These are phyloP conservation scores for Oostethus manadensis DNA, from an alignment of 2,113 vertebrate genomes.

Conservation along the genomic window DNA sequence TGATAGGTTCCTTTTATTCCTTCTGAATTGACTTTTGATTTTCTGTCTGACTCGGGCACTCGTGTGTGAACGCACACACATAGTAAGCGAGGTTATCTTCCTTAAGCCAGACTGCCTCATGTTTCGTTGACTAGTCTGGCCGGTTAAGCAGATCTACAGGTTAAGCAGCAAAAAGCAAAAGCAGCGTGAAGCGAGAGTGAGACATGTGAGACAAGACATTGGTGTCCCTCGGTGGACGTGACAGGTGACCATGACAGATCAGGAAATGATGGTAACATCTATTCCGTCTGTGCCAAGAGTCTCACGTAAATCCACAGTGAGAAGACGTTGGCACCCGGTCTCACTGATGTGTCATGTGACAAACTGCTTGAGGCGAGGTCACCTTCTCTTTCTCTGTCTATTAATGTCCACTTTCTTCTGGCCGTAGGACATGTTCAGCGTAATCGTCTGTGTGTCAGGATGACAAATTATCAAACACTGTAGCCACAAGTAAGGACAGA, in stretches of 20 bases:
- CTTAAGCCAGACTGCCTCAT: slow-evolving; percentile 44
- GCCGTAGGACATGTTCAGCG: slow-evolving; percentile 12
- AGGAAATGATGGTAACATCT: background rate
- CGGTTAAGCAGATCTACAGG: slow-evolving; percentile 53
- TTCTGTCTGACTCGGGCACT: slow-evolving; percentile 23
- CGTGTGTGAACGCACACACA: background rate
- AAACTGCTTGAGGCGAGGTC: slow-evolving; percentile 37
- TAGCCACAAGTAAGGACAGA: background rate
- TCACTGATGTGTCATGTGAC: slow-evolving; percentile 35
- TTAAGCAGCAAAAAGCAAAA: slow-evolving; percentile 46
- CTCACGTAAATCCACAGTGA: slow-evolving; percentile 3
- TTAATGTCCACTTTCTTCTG: slow-evolving; percentile 21
- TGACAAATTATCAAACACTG: background rate
- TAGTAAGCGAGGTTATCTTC: slow-evolving; percentile 41
- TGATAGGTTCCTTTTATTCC: slow-evolving; percentile 53
- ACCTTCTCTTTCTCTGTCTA: slow-evolving; percentile 35
- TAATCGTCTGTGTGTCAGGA: slow-evolving; percentile 1
- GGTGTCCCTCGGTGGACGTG: background rate
- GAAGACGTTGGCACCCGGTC: slow-evolving; percentile 22
- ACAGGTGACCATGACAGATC: background rate
- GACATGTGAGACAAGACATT: slow-evolving; percentile 1
- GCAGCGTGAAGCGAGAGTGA: slow-evolving; percentile 15
- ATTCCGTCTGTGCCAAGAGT: background rate
- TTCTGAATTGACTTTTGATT: slow-evolving; percentile 21
- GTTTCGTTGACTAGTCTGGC: slow-evolving; percentile 29